phyloP scores from a whole-genome alignment of 2,888 invertebrate genomes.

The Drosophila paranaensis region DNA sequence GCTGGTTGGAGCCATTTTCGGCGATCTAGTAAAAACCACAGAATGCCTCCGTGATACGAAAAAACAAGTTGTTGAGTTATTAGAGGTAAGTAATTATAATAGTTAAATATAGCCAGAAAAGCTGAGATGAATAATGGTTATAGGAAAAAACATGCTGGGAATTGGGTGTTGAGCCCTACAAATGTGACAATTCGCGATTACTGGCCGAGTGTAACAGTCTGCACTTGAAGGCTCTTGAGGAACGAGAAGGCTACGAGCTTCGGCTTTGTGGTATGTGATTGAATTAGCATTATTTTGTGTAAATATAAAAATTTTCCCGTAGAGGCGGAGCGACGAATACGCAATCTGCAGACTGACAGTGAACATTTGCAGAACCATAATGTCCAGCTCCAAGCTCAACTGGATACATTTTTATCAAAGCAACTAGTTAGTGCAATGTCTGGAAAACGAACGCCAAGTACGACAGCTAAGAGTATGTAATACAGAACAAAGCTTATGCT shows the following conservation, averaged over 20 bases:
- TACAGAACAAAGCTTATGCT: background rate
- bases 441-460: constrained; percentile 34
- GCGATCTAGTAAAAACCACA: constrained; percentile 94
- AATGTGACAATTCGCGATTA: constrained; percentile 91
- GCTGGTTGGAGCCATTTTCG: constrained; percentile 91
- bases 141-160: constrained; percentile 90
- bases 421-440: constrained; percentile 63
- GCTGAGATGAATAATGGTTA: constrained; percentile 47
- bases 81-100: constrained; percentile 85
- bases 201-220: constrained; percentile 91
- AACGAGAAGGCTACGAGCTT: constrained; percentile 88
- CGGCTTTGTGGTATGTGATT: constrained; percentile 85
- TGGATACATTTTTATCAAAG: constrained; percentile 85
- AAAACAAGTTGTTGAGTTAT: constrained; percentile 89
- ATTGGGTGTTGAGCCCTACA: constrained; percentile 91
- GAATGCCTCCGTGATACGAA: constrained; percentile 94
- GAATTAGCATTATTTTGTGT: background rate
- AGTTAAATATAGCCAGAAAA: too few relatives aligned
- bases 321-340: constrained; percentile 86
- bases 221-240: constrained; percentile 88
- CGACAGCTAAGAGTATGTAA: constrained; percentile 37
- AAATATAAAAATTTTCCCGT: background rate
- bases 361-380: constrained; percentile 85
- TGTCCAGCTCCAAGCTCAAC: constrained; percentile 85
- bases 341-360: constrained; percentile 86